Evolutionary conservation across 2,113 vertebrate genomes (phyloP).

Genomic region (Rafetus swinhoei): DNA sequence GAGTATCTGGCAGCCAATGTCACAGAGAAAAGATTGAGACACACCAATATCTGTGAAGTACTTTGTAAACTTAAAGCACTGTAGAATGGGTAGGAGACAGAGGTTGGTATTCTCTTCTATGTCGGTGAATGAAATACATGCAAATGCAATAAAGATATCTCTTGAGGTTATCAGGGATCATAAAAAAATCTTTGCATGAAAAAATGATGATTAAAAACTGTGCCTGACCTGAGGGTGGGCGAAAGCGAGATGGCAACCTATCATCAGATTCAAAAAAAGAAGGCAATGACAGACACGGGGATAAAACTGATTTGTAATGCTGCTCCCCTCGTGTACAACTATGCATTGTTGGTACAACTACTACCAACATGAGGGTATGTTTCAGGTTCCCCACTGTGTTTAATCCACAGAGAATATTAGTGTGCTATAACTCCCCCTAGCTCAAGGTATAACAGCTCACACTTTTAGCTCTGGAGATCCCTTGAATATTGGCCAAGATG

Average conservation of each 20-base stretch:
- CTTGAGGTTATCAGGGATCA: background rate
- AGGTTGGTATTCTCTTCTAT: too few species aligned
- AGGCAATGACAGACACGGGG: background rate
- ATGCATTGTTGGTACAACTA: background rate
- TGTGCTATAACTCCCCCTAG: too few species aligned
- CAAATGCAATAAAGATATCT: background rate
- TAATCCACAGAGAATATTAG: too few species aligned
- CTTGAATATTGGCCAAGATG: background rate
- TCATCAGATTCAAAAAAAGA: too few species aligned
- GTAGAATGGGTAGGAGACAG: too few species aligned
- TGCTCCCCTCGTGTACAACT: background rate
- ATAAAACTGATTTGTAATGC: too few species aligned
- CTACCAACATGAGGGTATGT: background rate
- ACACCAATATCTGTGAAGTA: background rate
- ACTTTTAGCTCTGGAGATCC: background rate
- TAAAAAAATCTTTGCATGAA: too few species aligned
- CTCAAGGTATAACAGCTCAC: background rate
- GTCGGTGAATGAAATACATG: background rate
- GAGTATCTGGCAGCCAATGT: accelerated
- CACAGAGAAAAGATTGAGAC: background rate
- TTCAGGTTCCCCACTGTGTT: too few species aligned
- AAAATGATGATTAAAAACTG: too few species aligned
- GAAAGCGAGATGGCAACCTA: too few species aligned
- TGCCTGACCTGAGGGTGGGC: too few species aligned
- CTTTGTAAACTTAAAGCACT: background rate